Evolutionary conservation across 2,888 invertebrate species (phyloP).

Genomic region (Nemoura dubitans): DNA sequence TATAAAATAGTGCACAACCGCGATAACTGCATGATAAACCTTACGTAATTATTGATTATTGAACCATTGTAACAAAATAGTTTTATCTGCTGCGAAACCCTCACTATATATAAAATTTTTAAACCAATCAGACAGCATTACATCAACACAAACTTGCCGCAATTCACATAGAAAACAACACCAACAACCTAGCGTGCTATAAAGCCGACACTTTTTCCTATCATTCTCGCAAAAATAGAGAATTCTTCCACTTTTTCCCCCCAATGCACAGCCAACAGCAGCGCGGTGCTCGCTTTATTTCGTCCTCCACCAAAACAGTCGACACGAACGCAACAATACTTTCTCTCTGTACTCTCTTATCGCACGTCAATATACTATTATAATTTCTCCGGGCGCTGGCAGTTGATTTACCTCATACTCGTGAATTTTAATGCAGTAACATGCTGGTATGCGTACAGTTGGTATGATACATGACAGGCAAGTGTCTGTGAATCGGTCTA

Average conservation of each 20-base stretch:
- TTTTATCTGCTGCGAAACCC: too few relatives aligned
- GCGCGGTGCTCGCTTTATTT: not conserved
- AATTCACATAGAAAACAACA: not conserved
- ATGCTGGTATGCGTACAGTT: not conserved
- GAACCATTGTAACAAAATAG: too few relatives aligned
- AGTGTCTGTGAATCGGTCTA: not conserved
- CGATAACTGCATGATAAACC: too few relatives aligned
- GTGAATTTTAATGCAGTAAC: not conserved
- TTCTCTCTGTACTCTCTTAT: not conserved
- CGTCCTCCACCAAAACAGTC: not conserved
- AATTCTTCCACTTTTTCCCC: too few relatives aligned
- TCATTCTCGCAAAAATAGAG: not conserved
- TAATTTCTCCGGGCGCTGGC: not conserved
- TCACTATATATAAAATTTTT: too few relatives aligned
- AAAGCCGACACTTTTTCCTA: not conserved
- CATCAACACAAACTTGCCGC: not conserved
- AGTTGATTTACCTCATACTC: slow-evolving; percentile 5
- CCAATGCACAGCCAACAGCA: not conserved
- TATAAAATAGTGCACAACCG: too few relatives aligned
- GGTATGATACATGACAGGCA: not conserved
- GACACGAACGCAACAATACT: not conserved
- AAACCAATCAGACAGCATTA: too few relatives aligned
- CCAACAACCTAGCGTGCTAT: not conserved
- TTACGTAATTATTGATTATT: too few relatives aligned
- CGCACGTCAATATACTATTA: not conserved